These are phyloP conservation scores for Deladenus siricidicola DNA, from an alignment of 2,888 invertebrate genomes.

Conservation along the genomic window DNA sequence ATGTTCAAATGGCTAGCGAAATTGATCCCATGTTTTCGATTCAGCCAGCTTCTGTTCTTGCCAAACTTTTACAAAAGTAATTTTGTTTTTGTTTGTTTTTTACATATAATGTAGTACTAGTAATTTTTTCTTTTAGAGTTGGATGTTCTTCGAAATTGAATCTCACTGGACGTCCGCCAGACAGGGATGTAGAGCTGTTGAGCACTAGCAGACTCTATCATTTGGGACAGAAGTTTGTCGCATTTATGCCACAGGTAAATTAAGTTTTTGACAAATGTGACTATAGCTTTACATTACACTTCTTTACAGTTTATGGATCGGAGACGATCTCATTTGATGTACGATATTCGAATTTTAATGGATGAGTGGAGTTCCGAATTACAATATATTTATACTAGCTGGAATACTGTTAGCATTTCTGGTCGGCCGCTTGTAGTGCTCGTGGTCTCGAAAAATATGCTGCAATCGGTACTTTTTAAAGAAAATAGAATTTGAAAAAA, in stretches of 20 bases:
- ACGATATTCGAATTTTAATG: conserved; percentile 93
- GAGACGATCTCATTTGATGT: conserved; percentile 93
- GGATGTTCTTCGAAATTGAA: conserved; percentile 77
- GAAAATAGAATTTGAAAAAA: too few relatives aligned
- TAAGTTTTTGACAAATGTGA: conserved; percentile 23
- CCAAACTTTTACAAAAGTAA: conserved; percentile 80
- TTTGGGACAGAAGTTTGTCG: conserved; percentile 86
- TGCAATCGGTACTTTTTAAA: conserved; percentile 31
- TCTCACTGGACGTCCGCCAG: conserved; percentile 82
- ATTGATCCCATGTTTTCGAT: conserved; percentile 84
- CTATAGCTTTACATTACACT: neutral
- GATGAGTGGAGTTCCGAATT: conserved; percentile 60
- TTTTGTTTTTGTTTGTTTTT: conserved; percentile 33
- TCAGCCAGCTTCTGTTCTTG: conserved; percentile 87
- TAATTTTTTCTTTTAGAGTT: conserved; percentile 36
- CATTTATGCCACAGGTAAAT: conserved; percentile 91
- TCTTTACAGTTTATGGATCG: conserved; percentile 81
- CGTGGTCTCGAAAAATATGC: conserved; percentile 66
- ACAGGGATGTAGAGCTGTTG: conserved; percentile 84
- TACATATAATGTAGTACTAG: neutral
- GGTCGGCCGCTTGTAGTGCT: conserved; percentile 78
- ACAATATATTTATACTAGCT: conserved; percentile 67
- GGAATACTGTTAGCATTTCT: conserved; percentile 92
- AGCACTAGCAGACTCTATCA: conserved; percentile 96
- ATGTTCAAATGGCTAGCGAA: conserved; percentile 80